A percentile compares a stretch with the other conserved stretches of the same genome.
phyloP scores from a whole-genome alignment of 2,113 vertebrate species.

The Charina bottae region DNA sequence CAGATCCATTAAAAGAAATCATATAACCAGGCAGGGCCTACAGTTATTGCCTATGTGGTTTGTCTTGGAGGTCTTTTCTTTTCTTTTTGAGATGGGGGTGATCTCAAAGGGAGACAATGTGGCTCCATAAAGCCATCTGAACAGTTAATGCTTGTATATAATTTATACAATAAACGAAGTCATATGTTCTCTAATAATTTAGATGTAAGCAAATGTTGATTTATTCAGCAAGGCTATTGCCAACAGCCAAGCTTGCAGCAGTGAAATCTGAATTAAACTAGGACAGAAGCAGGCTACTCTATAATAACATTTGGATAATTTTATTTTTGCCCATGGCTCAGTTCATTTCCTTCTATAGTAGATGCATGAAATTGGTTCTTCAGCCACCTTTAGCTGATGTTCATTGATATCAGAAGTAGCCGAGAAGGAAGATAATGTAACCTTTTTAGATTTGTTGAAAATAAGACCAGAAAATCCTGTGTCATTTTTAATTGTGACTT shows the following conservation, averaged over 20 bases:
- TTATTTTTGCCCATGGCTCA: slow-evolving; percentile 99
- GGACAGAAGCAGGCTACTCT: slow-evolving; percentile 99
- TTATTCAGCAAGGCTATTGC: slow-evolving; percentile 99
- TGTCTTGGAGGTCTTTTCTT: slow-evolving; percentile 5
- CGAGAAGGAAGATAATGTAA: slow-evolving; percentile 84
- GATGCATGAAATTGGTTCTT: slow-evolving; percentile 99
- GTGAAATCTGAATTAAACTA: slow-evolving; percentile 99
- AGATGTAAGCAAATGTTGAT: slow-evolving; percentile 99
- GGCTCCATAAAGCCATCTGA: slow-evolving; percentile 71
- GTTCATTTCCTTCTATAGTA: slow-evolving; percentile 99
- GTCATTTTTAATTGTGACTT: slow-evolving; percentile 74
- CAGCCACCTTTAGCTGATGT: slow-evolving; percentile 95
- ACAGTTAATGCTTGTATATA: slow-evolving; percentile 92
- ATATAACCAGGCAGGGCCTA: slow-evolving; percentile 18
- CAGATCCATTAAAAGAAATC: neutral
- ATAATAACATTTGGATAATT: slow-evolving; percentile 99
- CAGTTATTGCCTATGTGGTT: slow-evolving; percentile 21
- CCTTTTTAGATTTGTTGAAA: slow-evolving; percentile 78
- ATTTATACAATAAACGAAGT: slow-evolving; percentile 99
- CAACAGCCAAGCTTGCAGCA: slow-evolving; percentile 87
- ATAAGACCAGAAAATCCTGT: slow-evolving; percentile 69
- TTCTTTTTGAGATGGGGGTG: slow-evolving; percentile 29
- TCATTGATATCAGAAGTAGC: slow-evolving; percentile 85
- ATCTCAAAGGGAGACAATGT: slow-evolving; percentile 46
- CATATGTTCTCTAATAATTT: slow-evolving; percentile 99